A percentile compares a stretch with the other conserved stretches of the same genome.
phyloP scores from a whole-genome alignment of 2,113 vertebrate genomes.

The Atrichornis clamosus region DNA sequence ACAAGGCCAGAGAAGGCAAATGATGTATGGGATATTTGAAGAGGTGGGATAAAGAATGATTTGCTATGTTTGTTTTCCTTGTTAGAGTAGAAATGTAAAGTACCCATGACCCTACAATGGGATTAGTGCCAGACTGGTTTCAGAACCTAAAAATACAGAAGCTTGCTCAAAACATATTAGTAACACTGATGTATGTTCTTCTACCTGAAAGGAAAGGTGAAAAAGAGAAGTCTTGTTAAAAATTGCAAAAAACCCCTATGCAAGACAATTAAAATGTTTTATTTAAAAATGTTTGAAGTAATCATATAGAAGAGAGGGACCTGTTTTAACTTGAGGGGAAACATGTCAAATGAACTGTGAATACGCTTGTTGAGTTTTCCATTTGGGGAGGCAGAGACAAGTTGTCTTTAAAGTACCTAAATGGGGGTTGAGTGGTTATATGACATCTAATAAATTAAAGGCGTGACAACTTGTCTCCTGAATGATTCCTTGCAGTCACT shows the following conservation, averaged over 20 bases:
- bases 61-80: background rate
- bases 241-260: background rate
- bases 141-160: background rate
- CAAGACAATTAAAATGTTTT: background rate
- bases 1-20: background rate
- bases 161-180: background rate
- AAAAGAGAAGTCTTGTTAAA: background rate
- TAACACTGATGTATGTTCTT: background rate
- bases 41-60: background rate
- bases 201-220: background rate
- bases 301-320: background rate
- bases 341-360: background rate
- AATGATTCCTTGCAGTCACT: background rate
- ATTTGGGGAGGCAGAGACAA: background rate
- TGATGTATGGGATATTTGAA: background rate
- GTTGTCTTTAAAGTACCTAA: conserved; percentile 9
- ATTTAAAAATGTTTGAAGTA: background rate
- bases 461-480: background rate
- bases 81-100: background rate
- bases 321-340: background rate
- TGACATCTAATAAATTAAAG: conserved; percentile 13
- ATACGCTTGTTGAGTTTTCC: background rate
- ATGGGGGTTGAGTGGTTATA: background rate
- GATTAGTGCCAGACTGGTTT: background rate
- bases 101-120: background rate